These are phyloP conservation scores for Chaetodon trifascialis DNA, from an alignment of 2,113 vertebrate genomes.

Conservation along the genomic window DNA sequence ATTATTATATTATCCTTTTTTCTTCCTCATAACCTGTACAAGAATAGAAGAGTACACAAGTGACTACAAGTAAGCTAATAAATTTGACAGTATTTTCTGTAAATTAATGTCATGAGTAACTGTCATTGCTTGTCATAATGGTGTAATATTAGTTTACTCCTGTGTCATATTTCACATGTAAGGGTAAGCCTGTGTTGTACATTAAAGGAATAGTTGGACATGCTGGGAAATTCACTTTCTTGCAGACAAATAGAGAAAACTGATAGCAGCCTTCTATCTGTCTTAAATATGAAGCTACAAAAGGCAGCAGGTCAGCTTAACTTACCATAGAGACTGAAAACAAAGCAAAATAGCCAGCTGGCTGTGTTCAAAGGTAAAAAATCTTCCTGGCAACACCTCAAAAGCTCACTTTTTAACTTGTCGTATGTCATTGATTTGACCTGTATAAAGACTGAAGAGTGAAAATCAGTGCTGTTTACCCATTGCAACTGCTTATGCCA, in stretches of 20 bases:
- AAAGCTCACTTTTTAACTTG: no score
- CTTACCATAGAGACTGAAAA: not conserved
- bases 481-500: not conserved
- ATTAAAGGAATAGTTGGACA: not conserved
- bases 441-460: not conserved
- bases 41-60: not conserved
- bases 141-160: slow-evolving; percentile 16
- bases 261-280: not conserved
- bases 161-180: not conserved
- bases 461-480: not conserved
- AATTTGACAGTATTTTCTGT: slow-evolving; percentile 4
- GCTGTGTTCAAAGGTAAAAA: not conserved
- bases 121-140: not conserved
- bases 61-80: not conserved
- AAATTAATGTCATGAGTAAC: not conserved
- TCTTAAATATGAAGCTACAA: not conserved
- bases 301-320: not conserved
- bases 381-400: not conserved
- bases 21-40: not conserved
- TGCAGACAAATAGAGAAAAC: not conserved
- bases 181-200: not conserved
- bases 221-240: not conserved
- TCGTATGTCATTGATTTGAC: not conserved
- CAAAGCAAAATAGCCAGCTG: not conserved
- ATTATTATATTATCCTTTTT: slow-evolving; percentile 7